Evolutionary conservation across 2,888 invertebrate species (phyloP).

Genomic region (Ormyrus thymus): DNA sequence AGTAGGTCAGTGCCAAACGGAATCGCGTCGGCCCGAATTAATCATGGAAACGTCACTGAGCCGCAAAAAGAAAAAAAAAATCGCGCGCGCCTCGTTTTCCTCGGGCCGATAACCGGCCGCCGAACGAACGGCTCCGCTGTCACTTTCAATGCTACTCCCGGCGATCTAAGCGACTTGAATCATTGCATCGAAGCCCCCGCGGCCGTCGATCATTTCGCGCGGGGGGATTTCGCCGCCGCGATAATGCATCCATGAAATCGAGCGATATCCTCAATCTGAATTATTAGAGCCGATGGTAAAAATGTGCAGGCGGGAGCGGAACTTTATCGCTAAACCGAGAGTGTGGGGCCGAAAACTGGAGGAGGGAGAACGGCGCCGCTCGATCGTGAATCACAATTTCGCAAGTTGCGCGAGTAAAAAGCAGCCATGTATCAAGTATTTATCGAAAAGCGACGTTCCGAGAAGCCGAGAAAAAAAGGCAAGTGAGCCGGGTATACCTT

Average conservation of each 20-base stretch:
- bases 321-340: neutral
- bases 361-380: neutral
- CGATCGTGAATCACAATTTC: conserved; percentile 20
- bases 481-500: neutral
- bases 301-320: neutral
- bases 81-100: too few species aligned
- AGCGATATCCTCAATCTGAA: conserved; percentile 10
- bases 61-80: neutral
- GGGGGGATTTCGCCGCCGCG: neutral
- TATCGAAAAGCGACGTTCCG: conserved; percentile 30
- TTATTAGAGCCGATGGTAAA: neutral
- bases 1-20: conserved; percentile 28
- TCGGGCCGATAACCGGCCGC: neutral
- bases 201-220: neutral
- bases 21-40: conserved; percentile 21
- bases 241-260: conserved; percentile 7
- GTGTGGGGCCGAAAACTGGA: too few species aligned
- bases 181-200: neutral
- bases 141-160: too few species aligned
- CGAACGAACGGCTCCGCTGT: neutral
- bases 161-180: neutral
- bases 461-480: conserved; percentile 10
- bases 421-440: neutral
- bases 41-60: conserved; percentile 20
- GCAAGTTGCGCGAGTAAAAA: neutral